Evolutionary conservation across 1,140 invertebrate genomes (phyloP).

Genomic region (Calephelis nemesis): DNA sequence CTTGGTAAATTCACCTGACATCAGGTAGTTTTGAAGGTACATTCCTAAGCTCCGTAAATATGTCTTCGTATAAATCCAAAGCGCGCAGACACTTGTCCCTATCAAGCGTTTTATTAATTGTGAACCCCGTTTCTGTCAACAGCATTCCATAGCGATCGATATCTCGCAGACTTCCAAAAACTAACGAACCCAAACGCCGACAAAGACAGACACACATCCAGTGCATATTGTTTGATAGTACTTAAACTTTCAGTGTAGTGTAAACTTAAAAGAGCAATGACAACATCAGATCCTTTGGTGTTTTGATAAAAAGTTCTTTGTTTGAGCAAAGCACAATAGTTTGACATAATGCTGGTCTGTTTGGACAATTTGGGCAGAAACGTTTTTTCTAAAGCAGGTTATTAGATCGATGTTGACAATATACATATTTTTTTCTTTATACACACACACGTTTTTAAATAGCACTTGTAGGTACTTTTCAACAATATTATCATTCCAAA

Average conservation of each 20-base stretch:
- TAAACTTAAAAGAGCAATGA: constrained; percentile 72
- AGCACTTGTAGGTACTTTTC: no score
- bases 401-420: no score
- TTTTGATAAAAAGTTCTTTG: constrained; percentile 53
- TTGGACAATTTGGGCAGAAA: constrained; percentile 44
- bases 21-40: constrained; percentile 1
- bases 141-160: constrained; percentile 62
- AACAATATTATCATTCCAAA: no score
- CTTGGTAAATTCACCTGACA: neutral
- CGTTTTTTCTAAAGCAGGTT: constrained; percentile 8
- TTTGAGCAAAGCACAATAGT: constrained; percentile 24
- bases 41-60: constrained; percentile 31
- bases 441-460: no score
- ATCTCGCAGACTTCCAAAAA: constrained; percentile 48
- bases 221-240: constrained; percentile 62
- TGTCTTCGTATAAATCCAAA: constrained; percentile 34
- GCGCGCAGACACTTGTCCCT: constrained; percentile 53
- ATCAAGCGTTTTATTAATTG: constrained; percentile 70
- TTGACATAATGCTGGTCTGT: neutral
- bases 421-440: no score
- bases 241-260: constrained; percentile 76
- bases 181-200: constrained; percentile 51
- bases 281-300: constrained; percentile 58
- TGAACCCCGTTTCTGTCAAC: constrained; percentile 73
- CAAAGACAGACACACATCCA: constrained; percentile 65